These are phyloP conservation scores for Pangasianodon hypophthalmus DNA, from an alignment of 2,113 vertebrate genomes.

Conservation along the genomic window DNA sequence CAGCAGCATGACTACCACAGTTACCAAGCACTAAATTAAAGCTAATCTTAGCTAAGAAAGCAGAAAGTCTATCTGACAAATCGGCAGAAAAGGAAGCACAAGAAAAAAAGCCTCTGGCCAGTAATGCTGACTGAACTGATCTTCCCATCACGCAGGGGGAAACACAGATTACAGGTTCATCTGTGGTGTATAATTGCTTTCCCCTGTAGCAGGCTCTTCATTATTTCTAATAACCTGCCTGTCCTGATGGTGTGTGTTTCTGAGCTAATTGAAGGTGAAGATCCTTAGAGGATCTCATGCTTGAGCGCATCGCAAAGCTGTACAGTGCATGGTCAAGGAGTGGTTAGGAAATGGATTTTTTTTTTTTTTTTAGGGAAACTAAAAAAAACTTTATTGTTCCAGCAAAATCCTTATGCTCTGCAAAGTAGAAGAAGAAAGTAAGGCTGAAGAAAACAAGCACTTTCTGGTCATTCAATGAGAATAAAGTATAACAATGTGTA, in stretches of 20 bases:
- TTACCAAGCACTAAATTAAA: neutral
- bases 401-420: neutral
- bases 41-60: neutral
- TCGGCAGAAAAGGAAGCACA: neutral
- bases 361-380: neutral
- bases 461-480: neutral
- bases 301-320: neutral
- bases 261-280: slow-evolving; percentile 56
- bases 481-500: neutral
- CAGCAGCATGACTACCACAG: neutral
- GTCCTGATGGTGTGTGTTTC: slow-evolving; percentile 46
- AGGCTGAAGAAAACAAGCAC: neutral
- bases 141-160: slow-evolving; percentile 37
- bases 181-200: slow-evolving; percentile 59
- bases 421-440: neutral
- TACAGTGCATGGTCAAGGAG: neutral
- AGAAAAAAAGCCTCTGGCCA: slow-evolving; percentile 29
- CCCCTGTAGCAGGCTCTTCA: slow-evolving; percentile 39
- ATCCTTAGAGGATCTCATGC: slow-evolving; percentile 34
- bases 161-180: slow-evolving; percentile 57
- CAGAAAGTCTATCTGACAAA: neutral
- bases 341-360: neutral
- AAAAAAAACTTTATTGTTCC: neutral
- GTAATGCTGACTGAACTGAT: slow-evolving; percentile 50
- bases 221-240: slow-evolving; percentile 58